phyloP scores from a whole-genome alignment of 1,140 invertebrate genomes.

The Araneus ventricosus region DNA sequence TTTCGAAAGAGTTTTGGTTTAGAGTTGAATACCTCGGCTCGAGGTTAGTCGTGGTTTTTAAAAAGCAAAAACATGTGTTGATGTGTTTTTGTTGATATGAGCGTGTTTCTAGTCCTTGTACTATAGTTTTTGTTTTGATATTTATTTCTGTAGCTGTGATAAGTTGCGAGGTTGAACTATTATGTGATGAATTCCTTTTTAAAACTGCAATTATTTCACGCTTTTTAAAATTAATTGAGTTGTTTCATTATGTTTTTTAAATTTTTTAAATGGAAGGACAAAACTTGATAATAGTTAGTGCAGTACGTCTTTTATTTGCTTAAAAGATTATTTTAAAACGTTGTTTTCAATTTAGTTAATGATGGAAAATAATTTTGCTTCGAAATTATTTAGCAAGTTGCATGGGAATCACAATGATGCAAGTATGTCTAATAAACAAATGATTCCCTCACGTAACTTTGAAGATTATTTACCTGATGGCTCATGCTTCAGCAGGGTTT shows the following conservation, averaged over 20 bases:
- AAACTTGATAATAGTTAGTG: not conserved
- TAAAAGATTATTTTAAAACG: slow-evolving; percentile 68
- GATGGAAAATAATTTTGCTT: slow-evolving; percentile 53
- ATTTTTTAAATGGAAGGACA: slow-evolving; percentile 37
- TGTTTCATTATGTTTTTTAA: slow-evolving; percentile 43
- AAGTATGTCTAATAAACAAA: slow-evolving; percentile 17
- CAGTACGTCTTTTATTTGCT: not conserved
- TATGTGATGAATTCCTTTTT: not conserved
- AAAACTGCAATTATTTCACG: not conserved
- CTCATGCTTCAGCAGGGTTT: slow-evolving; percentile 70
- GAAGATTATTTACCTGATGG: slow-evolving; percentile 68
- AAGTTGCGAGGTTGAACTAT: not conserved
- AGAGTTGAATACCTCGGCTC: not conserved
- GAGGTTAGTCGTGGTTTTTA: not conserved
- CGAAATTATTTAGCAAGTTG: slow-evolving; percentile 57
- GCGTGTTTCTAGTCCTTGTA: slow-evolving; percentile 10
- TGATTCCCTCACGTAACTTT: not conserved
- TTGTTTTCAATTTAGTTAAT: slow-evolving; percentile 31
- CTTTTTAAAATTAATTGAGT: not conserved
- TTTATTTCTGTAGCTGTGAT: slow-evolving; percentile 1
- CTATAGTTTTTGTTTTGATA: not conserved
- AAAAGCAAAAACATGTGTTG: slow-evolving; percentile 13
- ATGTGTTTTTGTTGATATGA: slow-evolving; percentile 20
- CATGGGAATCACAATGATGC: not conserved
- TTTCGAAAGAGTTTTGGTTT: not conserved